A percentile compares a stretch with the other conserved stretches of the same genome.
These are phyloP conservation scores for Sinohyriopsis cumingii DNA, from an alignment of 2,888 invertebrate species.

Conservation along the genomic window DNA sequence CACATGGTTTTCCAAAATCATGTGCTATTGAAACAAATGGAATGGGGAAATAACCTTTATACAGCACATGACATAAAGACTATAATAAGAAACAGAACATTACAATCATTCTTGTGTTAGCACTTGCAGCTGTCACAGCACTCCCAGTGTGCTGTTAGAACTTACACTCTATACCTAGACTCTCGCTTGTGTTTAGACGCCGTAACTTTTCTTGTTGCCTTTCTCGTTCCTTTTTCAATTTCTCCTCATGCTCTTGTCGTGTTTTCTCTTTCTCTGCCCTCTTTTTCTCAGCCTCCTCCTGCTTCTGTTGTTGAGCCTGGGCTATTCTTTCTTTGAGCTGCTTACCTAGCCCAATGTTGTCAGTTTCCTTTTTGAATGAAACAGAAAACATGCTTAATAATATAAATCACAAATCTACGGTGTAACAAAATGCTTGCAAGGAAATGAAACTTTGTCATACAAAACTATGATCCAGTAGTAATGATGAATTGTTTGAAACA, in stretches of 20 bases:
- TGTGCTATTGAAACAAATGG: too few species aligned
- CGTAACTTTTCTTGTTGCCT: slow-evolving; percentile 58
- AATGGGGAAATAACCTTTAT: too few species aligned
- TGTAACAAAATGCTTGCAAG: too few species aligned
- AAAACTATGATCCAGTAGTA: too few species aligned
- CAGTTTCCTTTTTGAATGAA: slow-evolving; percentile 39
- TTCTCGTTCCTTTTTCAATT: slow-evolving; percentile 54
- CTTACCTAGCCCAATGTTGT: slow-evolving; percentile 52
- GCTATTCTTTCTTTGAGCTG: slow-evolving; percentile 54
- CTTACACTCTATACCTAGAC: slow-evolving; percentile 53
- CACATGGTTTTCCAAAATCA: too few species aligned
- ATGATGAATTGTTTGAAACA: too few species aligned
- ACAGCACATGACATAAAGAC: too few species aligned
- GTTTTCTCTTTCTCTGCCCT: slow-evolving; percentile 53
- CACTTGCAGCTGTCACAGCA: too few species aligned
- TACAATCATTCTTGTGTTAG: too few species aligned
- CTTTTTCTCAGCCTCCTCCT: slow-evolving; percentile 56
- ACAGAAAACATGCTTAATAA: not conserved
- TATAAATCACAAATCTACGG: too few species aligned
- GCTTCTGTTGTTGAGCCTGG: slow-evolving; percentile 50
- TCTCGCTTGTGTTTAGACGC: slow-evolving; percentile 55
- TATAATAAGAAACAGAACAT: too few species aligned
- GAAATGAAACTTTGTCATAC: too few species aligned
- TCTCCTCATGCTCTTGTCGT: slow-evolving; percentile 53
- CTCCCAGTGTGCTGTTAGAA: slow-evolving; percentile 1